These are phyloP conservation scores for Drosophila incognita DNA, from an alignment of 2,888 invertebrate species.

Conservation along the genomic window DNA sequence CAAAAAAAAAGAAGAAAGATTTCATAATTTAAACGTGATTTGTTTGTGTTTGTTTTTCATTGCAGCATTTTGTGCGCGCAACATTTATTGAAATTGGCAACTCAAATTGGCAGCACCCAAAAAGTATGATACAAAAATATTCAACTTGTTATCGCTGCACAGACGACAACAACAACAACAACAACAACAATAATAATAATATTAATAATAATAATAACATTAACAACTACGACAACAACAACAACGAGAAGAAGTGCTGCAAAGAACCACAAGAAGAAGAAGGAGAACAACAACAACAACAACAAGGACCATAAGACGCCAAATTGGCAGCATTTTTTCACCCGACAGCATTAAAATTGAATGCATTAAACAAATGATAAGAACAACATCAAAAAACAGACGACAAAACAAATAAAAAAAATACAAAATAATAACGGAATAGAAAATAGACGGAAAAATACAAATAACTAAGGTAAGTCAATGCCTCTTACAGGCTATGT, in stretches of 20 bases:
- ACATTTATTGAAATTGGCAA: conserved; percentile 41
- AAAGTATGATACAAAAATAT: conserved; percentile 74
- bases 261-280: background rate
- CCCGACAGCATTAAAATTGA: conserved; percentile 37
- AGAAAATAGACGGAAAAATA: conserved; percentile 32
- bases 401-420: background rate
- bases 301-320: conserved; percentile 39
- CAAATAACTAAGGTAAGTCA: conserved; percentile 63
- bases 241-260: conserved; percentile 24
- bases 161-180: conserved; percentile 39
- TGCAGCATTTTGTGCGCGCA: conserved; percentile 69
- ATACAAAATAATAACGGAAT: conserved; percentile 12
- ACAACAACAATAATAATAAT: conserved; percentile 13
- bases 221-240: conserved; percentile 11
- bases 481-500: conserved; percentile 33
- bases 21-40: conserved; percentile 1
- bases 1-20: background rate
- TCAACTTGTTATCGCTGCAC: conserved; percentile 56
- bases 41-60: conserved; percentile 30
- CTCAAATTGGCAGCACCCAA: conserved; percentile 57
- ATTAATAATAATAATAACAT: conserved; percentile 18
- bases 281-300: conserved; percentile 4
- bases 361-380: conserved; percentile 36
- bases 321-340: conserved; percentile 33
- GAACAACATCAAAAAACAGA: conserved; percentile 19